Evolutionary conservation across 2,888 invertebrate genomes (phyloP), one percentile per base, ranked within the genome.

Genomic region (Microctonus aethiopoides): DNA sequence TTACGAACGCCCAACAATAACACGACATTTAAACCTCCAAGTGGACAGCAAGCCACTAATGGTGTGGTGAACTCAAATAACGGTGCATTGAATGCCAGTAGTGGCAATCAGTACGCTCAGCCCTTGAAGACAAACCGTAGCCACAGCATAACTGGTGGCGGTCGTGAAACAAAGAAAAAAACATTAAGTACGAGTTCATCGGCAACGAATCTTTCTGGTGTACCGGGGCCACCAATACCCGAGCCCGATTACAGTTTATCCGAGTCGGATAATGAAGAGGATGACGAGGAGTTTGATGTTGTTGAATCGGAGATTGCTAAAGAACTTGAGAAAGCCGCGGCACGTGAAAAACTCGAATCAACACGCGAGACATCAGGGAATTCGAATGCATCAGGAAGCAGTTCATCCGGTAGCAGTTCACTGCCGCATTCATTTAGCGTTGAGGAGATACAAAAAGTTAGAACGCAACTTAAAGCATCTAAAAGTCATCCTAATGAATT

Each of bases 231-330:
- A 9, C 94, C 95, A n/a, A 96, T 96, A 77, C 96, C 96, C 0
- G 96, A 96, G 82, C 96, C 96, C 0, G 96, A 96, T 87, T 96
- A 96, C 88, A 95, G 95, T 85, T 91, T 95, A 87, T 95, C 94
- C 74, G 95, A 95, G 83, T 94, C 94, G 0, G 95, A 95, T 80
- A 93, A 91, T 70, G 93, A 93, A 74, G 90, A 89, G 72, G 84
- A 93, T 89, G 73, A 84, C 7, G 88, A 86, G 57, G 94, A 95
- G 80, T 92, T 91, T 41, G 93, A 93, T 67, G 83, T 83, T 39
- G 83, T 82, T 9, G 84, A 80, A 26, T 83, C 83, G 11, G 88
- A 88, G 62, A 87, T 89, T 11, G 88, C 88, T 32, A 90, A 89
- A 80, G 91, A 89, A 84, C 89, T 89, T 79, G 90, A 86, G 79